These are phyloP conservation scores for Pseudobourletiella spinata DNA, from an alignment of 1,140 invertebrate species.

Conservation along the genomic window DNA sequence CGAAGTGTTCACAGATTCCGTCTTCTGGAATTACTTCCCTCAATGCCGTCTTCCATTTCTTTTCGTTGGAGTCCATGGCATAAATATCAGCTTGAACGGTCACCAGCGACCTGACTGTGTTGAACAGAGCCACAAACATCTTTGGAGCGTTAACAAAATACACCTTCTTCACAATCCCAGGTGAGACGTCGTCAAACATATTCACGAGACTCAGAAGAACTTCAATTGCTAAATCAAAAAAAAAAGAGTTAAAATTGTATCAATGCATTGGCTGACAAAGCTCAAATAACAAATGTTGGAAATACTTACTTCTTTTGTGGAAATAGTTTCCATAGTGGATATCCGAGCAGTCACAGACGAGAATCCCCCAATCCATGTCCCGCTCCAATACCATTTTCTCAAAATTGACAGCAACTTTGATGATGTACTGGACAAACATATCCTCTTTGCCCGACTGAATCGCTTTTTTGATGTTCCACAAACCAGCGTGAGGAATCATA, in stretches of 20 bases:
- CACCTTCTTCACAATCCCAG: neutral
- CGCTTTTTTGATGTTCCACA: neutral
- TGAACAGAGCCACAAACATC: neutral
- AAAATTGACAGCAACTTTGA: neutral
- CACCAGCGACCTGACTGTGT: neutral
- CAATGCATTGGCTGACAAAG: too few relatives aligned
- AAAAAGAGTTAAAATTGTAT: neutral
- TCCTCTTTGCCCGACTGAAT: neutral
- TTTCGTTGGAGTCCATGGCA: neutral
- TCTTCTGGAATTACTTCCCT: neutral
- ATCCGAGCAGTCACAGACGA: neutral
- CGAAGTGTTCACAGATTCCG: neutral
- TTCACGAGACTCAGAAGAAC: neutral
- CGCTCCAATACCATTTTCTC: constrained; percentile 1
- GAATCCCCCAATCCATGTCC: neutral
- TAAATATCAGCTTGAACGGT: neutral
- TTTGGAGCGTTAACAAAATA: neutral
- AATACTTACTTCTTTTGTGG: neutral
- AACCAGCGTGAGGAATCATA: neutral
- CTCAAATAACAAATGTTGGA: too few relatives aligned
- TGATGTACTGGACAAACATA: neutral
- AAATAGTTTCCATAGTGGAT: neutral
- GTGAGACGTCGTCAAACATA: neutral
- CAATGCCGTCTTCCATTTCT: neutral
- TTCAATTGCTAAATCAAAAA: neutral